Evolutionary conservation across 2,797 vertebrate species (phyloP), one percentile per base, ranked within the genome.

Genomic region (Coregonus sp.): DNA sequence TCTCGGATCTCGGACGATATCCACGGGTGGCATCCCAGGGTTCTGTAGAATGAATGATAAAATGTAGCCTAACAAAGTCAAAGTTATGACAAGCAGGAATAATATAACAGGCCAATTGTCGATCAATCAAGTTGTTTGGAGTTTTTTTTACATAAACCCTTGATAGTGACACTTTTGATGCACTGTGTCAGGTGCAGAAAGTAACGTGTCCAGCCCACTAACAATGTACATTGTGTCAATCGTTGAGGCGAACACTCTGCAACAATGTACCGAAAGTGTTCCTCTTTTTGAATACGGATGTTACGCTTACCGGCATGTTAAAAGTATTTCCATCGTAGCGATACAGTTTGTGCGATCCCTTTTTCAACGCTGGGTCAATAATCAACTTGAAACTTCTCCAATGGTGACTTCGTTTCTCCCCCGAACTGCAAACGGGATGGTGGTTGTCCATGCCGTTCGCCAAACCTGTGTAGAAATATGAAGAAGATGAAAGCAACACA

Each of bases 331-430:
- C 98, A 94, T 99, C 97, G 90, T 98, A 99, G 93, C 98, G 97
- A 82, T 99, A 99, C 82, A 99, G 94, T 90, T 99, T 99, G 90
- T 98, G 98, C 50, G 97, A 92, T 84, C 98, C 98, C 93, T 97
- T 99, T 90, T 96, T 98, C 88, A 99, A 93, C 90, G 97, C 97
- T 78, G 98, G 98, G 96, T 99, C 98, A 94, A 99, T 97, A 86
- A 99, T 97, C 97, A 99, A 97, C 97, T 99, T 99, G 95, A 98
- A 99, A 97, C 98, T 99, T 97, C 96, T 98, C 96, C 98, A 98
- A 91, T 99, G 97, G 95, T 98, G 97, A 92, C 94, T 97, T 91
- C 95, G 97, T 94, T 96, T 99, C 96, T 99, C 98, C 90, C 94
- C 96, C 91, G 97, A 96, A 92, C 95, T 95, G 93, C 96, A 95